phyloP scores from a whole-genome alignment of 35 echinoderm and acorn worm genomes.

The Lytechinus pictus region DNA sequence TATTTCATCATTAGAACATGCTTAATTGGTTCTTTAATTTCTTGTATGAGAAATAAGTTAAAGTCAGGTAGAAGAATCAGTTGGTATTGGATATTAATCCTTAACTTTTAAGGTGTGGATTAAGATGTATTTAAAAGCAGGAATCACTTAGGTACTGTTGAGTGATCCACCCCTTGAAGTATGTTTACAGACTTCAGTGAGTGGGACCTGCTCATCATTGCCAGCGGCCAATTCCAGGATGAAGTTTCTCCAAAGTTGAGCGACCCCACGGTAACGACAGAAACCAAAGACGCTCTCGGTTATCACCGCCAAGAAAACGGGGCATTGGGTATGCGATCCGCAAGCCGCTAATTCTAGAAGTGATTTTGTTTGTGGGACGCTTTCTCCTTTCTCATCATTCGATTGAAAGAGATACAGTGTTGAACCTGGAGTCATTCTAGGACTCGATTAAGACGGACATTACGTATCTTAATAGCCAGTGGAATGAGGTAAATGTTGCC shows the following conservation, averaged over 20 bases:
- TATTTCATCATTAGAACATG: not conserved
- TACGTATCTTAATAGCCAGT: not conserved
- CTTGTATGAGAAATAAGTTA: no score
- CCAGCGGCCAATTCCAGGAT: not conserved
- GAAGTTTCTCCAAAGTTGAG: constrained; percentile 18
- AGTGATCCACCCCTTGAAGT: constrained; percentile 9
- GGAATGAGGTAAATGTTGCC: not conserved
- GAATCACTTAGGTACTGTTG: constrained; percentile 9
- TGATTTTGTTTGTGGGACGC: not conserved
- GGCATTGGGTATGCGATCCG: not conserved
- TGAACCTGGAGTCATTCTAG: constrained; percentile 9
- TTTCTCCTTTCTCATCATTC: not conserved
- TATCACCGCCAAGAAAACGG: constrained; percentile 9
- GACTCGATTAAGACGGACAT: constrained; percentile 1
- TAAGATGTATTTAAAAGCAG: not conserved
- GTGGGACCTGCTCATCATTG: constrained; percentile 3
- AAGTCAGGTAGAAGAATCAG: no score
- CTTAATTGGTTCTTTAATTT: no score
- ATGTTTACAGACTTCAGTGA: constrained; percentile 11
- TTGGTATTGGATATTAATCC: not conserved
- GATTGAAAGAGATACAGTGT: constrained; percentile 18
- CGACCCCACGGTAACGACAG: constrained; percentile 6
- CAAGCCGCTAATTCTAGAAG: not conserved
- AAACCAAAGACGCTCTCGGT: not conserved
- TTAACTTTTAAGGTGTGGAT: no score